Evolutionary conservation across 2,113 vertebrate species (phyloP).

Genomic region (Bubo blakistoni): DNA sequence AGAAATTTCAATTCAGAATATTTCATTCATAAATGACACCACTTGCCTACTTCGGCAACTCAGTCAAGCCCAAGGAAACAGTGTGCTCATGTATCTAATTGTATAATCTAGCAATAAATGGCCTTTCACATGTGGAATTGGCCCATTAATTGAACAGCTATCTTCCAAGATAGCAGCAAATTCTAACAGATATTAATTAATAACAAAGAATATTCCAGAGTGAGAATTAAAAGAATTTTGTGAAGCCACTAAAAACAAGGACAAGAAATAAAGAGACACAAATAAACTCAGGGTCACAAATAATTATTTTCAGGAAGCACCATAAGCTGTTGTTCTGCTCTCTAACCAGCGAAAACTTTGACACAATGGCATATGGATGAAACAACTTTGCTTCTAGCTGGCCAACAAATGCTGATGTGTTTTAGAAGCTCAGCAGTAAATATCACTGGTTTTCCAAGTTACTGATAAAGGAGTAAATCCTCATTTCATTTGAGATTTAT

Average conservation of each 20-base stretch:
- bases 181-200: neutral
- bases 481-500: neutral
- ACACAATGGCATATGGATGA: neutral
- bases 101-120: neutral
- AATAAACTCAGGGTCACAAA: neutral
- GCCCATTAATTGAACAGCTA: neutral
- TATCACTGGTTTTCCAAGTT: neutral
- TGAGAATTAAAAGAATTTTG: neutral
- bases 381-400: neutral
- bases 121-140: neutral
- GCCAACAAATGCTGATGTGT: neutral
- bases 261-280: neutral
- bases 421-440: neutral
- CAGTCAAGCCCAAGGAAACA: neutral
- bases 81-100: neutral
- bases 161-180: neutral
- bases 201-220: neutral
- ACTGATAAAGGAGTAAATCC: neutral
- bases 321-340: neutral
- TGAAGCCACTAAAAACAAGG: neutral
- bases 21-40: neutral
- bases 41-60: neutral
- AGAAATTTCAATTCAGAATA: too few relatives aligned
- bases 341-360: neutral
- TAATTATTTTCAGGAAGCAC: neutral